phyloP scores from a whole-genome alignment of 1,140 invertebrate species.

The Planococcus citri region DNA sequence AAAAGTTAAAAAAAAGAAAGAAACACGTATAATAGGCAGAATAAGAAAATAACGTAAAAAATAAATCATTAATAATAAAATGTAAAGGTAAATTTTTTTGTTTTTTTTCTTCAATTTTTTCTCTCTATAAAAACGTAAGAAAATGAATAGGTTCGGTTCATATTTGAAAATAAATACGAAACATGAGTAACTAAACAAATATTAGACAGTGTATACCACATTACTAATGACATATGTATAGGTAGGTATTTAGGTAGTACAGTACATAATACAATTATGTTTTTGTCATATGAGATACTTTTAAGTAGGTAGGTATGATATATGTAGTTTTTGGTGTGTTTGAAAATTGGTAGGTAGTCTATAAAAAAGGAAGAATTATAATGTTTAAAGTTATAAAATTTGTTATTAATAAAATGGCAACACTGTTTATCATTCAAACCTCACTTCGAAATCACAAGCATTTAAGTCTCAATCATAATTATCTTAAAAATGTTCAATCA shows the following conservation, averaged over 20 bases:
- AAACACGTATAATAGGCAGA: background rate
- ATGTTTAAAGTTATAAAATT: no score
- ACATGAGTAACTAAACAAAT: background rate
- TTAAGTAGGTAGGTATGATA: no score
- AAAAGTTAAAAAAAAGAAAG: background rate
- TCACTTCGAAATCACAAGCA: slow-evolving; percentile 1
- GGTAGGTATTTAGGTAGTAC: no score
- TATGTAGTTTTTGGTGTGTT: no score
- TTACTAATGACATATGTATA: background rate
- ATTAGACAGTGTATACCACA: background rate
- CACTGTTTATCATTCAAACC: background rate
- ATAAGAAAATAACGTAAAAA: background rate
- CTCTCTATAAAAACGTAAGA: background rate
- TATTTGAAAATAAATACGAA: background rate
- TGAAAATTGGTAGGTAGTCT: no score
- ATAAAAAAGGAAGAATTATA: no score
- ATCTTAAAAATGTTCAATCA: background rate
- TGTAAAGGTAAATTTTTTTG: background rate
- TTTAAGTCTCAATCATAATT: background rate
- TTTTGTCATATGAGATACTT: no score
- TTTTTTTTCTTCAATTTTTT: background rate
- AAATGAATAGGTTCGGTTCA: background rate
- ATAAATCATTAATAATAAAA: background rate
- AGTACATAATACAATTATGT: no score
- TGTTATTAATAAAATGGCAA: background rate